Evolutionary conservation across 2,113 vertebrate species (phyloP), one percentile per base, ranked within the genome.

Genomic region (Corythornis cristatus): DNA sequence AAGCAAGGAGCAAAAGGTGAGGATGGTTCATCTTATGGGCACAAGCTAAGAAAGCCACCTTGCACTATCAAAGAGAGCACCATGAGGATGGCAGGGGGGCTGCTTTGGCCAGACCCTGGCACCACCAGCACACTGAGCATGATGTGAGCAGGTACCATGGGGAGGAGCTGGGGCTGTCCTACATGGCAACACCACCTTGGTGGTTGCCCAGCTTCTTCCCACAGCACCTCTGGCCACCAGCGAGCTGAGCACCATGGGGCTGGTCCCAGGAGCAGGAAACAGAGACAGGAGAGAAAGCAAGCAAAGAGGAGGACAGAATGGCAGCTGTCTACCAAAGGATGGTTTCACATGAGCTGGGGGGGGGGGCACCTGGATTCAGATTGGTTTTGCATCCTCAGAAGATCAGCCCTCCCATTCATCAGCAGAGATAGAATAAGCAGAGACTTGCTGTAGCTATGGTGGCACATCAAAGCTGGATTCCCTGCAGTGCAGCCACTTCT

Each of bases 121-220:
- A 56, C 2, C 20, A 43, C 6, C 64, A 51, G 23, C 1, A 2
- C 1, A 5, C 42, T 31, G 33, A 89, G 20, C 51, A 31, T 88
- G 0, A 0, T 22, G 58, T 1, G 2, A 25, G 71, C 42, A 45
- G 81, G 65, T 42, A 61, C 23, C 62, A 16, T 0, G 1, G 48
- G 19, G 40, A 53, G 15, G 25, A 31, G 18, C 2, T 3, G 3
- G 28, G 48, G 12, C 29, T 45, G 64, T n/a, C 50, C 78, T 37
- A 9, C 0, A 0, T n/a, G 54, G 48, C 11, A 25, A 18, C 2
- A 31, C 9, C 83, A 48, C 8, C 6, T 26, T 11, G 1, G 15
- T 23, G 35, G 19, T 22, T 6, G 7, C 35, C 22, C 79, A 43
- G 37, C 70, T 66, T 37, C 68, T 18, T 81, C 74, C 51, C 25